These are phyloP conservation scores for Rousettus leschenaultii DNA, from an alignment of 2,113 vertebrate genomes.

Conservation along the genomic window DNA sequence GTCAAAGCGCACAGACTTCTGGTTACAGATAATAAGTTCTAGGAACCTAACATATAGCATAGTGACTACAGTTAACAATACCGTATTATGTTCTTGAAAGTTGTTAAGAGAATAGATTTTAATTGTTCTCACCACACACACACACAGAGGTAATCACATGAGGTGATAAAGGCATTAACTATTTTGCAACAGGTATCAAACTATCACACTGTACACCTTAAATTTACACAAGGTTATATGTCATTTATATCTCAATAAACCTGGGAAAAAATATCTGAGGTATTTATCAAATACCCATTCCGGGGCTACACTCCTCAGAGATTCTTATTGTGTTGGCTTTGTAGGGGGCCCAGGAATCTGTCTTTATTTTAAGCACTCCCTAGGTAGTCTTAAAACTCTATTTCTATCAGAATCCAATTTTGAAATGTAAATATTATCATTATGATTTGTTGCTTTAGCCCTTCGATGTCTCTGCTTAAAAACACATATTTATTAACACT, in stretches of 20 bases:
- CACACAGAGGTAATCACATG: neutral
- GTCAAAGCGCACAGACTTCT: neutral
- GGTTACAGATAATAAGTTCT: neutral
- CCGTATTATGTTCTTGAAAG: neutral
- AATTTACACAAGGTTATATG: neutral
- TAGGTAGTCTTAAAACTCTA: neutral
- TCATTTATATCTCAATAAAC: neutral
- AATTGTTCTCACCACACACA: neutral
- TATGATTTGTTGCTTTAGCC: neutral
- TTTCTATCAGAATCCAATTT: neutral
- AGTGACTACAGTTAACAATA: neutral
- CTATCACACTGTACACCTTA: neutral
- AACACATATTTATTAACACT: neutral
- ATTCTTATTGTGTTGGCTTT: neutral
- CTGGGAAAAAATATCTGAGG: neutral
- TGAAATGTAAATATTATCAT: neutral
- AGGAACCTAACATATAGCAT: neutral
- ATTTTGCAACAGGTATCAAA: neutral
- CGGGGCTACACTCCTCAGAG: neutral
- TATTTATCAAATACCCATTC: neutral
- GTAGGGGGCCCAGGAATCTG: neutral
- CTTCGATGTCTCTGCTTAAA: neutral
- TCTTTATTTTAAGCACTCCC: neutral
- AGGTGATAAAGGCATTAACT: neutral
- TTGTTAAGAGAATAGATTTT: neutral